Evolutionary conservation across 2,888 invertebrate genomes (phyloP), one percentile per base, ranked within the genome.

Genomic region (Noctua comes): DNA sequence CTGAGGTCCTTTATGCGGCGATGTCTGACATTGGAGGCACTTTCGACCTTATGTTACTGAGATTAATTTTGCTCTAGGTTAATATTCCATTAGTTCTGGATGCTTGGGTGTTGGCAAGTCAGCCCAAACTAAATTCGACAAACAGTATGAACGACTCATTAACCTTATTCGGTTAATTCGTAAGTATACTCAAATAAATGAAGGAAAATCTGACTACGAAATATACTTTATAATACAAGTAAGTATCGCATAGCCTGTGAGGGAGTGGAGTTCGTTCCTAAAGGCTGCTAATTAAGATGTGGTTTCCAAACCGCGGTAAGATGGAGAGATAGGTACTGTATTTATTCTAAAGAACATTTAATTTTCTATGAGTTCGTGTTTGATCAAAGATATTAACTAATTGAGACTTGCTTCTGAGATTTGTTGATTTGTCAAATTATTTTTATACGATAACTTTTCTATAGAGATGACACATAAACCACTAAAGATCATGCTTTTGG

Each of bases 1-100:
- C 90, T 92, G 90, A 91, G 93, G 90, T 91, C 90, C 88, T 92
- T 90, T 92, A 92, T 91, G 91, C 84, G 90, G 90, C 86, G 83
- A 84, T 85, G 87, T 88, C 89, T 87, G 90, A 88, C 86, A 85
- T 76, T 82, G 74, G 73, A 86, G 78, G 82, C 82, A 82, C 76
- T 87, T 80, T 89, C 84, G 85, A 90, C 88, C 83, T 90, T 88
- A 86, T 87, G 87, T 78, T 82, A 54, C 79, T 83, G 82, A 69
- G 74, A 83, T 84, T 86, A 80, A 88, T 87, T 82, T 83, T 73
- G 31, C 62, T 82, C 68, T 72, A 83, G 76, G 72, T 77, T 71
- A 83, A 71, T 77, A 75, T 70, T 72, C 27, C 40, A 75, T 79
- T n/a, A 68, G 43, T 21, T 59, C 31, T 62, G 40, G 46, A 1